phyloP scores from a whole-genome alignment of 1,140 invertebrate species.

The Brachionus koreanus region DNA sequence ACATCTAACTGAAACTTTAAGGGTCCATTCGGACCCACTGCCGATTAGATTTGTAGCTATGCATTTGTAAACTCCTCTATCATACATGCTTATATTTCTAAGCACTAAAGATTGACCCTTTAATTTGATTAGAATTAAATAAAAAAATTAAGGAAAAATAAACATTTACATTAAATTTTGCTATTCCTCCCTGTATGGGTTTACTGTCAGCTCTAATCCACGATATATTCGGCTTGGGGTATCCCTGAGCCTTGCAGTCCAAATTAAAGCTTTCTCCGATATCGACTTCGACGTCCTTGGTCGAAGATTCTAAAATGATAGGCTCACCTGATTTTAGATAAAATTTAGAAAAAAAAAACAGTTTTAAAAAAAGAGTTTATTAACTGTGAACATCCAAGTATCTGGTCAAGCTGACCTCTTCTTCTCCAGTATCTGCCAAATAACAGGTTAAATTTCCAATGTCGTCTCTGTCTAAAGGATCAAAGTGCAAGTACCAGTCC shows the following conservation, averaged over 20 bases:
- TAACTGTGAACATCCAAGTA: slow-evolving; percentile 38
- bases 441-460: slow-evolving; percentile 41
- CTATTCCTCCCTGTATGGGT: slow-evolving; percentile 46
- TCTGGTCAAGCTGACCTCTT: slow-evolving; percentile 40
- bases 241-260: slow-evolving; percentile 60
- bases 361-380: not conserved
- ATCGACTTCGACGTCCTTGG: slow-evolving; percentile 43
- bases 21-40: slow-evolving; percentile 37
- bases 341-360: not conserved
- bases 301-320: slow-evolving; percentile 34
- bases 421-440: slow-evolving; percentile 27
- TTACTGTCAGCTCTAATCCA: slow-evolving; percentile 63
- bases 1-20: slow-evolving; percentile 44
- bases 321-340: slow-evolving; percentile 12
- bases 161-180: slow-evolving; percentile 5
- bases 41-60: slow-evolving; percentile 44
- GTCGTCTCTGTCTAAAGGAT: slow-evolving; percentile 44
- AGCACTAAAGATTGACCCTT: not conserved
- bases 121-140: not conserved
- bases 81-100: slow-evolving; percentile 4
- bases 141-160: not conserved
- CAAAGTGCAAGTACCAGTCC: slow-evolving; percentile 35
- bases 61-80: slow-evolving; percentile 27
- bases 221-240: slow-evolving; percentile 74
- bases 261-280: slow-evolving; percentile 15